These are phyloP conservation scores for Aphaenogaster rudis DNA, from an alignment of 1,140 invertebrate species.

Conservation along the genomic window DNA sequence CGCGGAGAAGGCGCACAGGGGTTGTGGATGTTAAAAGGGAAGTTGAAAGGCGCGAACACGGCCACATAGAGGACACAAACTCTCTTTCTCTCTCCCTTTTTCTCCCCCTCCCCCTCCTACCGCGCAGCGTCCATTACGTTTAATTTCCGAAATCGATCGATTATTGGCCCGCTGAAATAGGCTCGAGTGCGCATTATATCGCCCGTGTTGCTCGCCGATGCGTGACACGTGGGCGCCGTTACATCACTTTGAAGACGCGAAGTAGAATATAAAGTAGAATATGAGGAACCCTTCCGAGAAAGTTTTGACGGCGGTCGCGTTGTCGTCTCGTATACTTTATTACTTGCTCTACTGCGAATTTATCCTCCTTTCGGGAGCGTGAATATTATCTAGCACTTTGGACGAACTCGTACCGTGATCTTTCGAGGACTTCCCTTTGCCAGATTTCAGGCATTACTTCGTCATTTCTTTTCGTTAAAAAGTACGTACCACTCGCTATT, in stretches of 20 bases:
- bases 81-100: neutral
- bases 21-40: conserved; percentile 26
- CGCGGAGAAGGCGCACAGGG: neutral
- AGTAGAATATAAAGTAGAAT: conserved; percentile 16
- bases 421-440: neutral
- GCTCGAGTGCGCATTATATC: conserved; percentile 53
- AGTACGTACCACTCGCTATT: neutral
- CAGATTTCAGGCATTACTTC: neutral
- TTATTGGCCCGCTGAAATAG: conserved; percentile 57
- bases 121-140: conserved; percentile 58
- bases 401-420: neutral
- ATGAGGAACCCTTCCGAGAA: conserved; percentile 3
- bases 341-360: conserved; percentile 6
- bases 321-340: conserved; percentile 8
- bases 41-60: conserved; percentile 28
- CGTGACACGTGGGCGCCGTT: conserved; percentile 25
- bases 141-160: conserved; percentile 72
- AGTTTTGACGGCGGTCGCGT: neutral
- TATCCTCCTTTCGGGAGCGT: neutral
- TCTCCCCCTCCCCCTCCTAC: too few species aligned
- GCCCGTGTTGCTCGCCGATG: conserved; percentile 41
- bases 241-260: conserved; percentile 18
- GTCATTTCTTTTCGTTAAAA: neutral
- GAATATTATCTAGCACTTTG: neutral
- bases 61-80: conserved; percentile 24